Conservation (phyloP, 1,140 invertebrate genomes). For the Bombus picipes region DNA sequence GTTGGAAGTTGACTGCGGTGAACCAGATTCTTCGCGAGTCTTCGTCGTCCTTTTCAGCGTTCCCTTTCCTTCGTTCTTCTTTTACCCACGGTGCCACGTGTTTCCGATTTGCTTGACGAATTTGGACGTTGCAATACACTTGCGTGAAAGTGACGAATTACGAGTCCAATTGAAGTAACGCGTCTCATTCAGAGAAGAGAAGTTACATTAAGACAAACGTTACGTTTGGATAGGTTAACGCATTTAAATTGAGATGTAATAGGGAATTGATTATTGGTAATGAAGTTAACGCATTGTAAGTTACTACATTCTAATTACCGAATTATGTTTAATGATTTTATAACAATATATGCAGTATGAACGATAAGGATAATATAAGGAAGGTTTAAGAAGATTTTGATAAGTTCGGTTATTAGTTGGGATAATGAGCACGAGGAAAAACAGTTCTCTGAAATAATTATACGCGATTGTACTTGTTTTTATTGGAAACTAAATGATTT, state of each 20-base stretch:
- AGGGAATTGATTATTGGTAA: not conserved
- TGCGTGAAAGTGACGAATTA: not conserved
- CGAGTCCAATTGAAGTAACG: not conserved
- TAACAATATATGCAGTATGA: too few species aligned
- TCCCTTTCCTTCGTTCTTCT: not conserved
- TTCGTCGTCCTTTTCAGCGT: slow-evolving; percentile 3
- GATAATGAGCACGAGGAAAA: not conserved
- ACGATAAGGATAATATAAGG: too few species aligned
- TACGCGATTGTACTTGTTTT: not conserved
- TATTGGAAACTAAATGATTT: too few species aligned
- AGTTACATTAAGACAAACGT: not conserved
- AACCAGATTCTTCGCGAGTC: slow-evolving; percentile 68
- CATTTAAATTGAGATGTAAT: not conserved
- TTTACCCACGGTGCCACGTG: slow-evolving; percentile 14
- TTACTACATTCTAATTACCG: not conserved
- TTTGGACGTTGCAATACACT: not conserved
- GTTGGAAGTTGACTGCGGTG: slow-evolving; percentile 63
- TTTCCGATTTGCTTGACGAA: slow-evolving; percentile 28
- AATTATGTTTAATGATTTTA: not conserved
- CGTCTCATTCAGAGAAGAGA: not conserved
- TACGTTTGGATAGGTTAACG: not conserved
- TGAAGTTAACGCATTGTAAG: too few species aligned
- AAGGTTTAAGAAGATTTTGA: not conserved
- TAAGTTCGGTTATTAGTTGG: not conserved
- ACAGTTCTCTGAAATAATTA: not conserved